Evolutionary conservation across 2,797 vertebrate genomes (phyloP).

Genomic region (Melanotaenia parkinsoni): DNA sequence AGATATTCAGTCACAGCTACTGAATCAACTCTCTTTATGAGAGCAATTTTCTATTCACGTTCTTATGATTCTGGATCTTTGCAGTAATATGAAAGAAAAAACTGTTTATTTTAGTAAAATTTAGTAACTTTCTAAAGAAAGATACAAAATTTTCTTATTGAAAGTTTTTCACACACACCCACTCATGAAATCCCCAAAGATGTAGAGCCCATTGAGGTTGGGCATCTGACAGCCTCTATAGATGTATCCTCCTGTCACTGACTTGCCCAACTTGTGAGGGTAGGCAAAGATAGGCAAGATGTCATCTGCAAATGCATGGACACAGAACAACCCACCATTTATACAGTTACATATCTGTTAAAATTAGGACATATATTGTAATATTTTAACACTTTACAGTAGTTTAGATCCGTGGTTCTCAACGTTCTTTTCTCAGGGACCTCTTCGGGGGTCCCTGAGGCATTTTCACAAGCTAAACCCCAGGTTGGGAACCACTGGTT

Average conservation of each 20-base stretch:
- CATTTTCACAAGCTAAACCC: no score
- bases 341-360: background rate
- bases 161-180: constrained; percentile 73
- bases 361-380: background rate
- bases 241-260: constrained; percentile 88
- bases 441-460: no score
- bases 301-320: constrained; percentile 76
- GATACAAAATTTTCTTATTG: background rate
- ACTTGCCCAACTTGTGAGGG: constrained; percentile 86
- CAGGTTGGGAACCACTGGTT: no score
- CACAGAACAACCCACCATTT: constrained; percentile 16
- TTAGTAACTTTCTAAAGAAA: background rate
- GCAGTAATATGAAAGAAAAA: background rate
- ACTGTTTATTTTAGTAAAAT: no score
- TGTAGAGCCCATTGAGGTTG: constrained; percentile 87
- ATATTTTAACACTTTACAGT: background rate
- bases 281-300: constrained; percentile 87
- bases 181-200: constrained; percentile 90
- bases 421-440: no score
- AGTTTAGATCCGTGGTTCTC: no score
- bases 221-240: constrained; percentile 89
- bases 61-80: background rate
- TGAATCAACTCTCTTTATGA: no score
- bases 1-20: no score
- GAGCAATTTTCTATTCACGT: background rate